A percentile compares a stretch with the other conserved stretches of the same genome.
Conservation (phyloP, 2,113 vertebrate species). For the Anguilla rostrata region DNA sequence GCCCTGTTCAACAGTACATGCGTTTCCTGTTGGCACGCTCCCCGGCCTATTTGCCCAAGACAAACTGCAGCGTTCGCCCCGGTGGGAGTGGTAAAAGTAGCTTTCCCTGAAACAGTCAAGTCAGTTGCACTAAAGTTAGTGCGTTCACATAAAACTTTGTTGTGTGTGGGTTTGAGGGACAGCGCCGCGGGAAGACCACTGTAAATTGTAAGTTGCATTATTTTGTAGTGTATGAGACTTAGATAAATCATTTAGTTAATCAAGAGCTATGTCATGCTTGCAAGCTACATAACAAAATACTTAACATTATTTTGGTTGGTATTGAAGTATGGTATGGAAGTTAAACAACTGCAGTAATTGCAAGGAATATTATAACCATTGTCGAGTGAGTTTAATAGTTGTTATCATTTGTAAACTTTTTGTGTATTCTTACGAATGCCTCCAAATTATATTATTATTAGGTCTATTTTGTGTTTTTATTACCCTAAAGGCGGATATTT, state of each 20-base stretch:
- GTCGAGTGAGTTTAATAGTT: too few relatives aligned
- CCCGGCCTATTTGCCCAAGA: not conserved
- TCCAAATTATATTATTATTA: too few relatives aligned
- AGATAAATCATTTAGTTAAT: not conserved
- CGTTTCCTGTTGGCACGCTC: constrained; percentile 6
- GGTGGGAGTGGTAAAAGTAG: constrained; percentile 10
- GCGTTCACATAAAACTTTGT: not conserved
- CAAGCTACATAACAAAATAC: not conserved
- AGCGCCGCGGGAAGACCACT: not conserved
- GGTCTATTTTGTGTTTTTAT: too few relatives aligned
- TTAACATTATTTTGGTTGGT: not conserved
- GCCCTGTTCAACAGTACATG: not conserved
- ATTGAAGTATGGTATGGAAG: too few relatives aligned
- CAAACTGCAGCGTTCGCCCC: not conserved
- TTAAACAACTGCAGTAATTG: too few relatives aligned
- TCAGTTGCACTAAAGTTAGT: not conserved
- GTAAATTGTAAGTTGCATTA: not conserved
- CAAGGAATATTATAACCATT: too few relatives aligned
- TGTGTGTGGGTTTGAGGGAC: not conserved
- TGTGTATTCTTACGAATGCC: too few relatives aligned
- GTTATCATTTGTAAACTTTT: too few relatives aligned
- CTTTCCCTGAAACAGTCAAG: not conserved
- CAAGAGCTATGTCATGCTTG: not conserved
- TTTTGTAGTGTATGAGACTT: not conserved
- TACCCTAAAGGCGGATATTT: too few relatives aligned